Percentiles rank a stretch among this genome's conserved stretches.
Evolutionary conservation across 2,888 invertebrate genomes (phyloP).

Genomic region (Heliconius hortense): DNA sequence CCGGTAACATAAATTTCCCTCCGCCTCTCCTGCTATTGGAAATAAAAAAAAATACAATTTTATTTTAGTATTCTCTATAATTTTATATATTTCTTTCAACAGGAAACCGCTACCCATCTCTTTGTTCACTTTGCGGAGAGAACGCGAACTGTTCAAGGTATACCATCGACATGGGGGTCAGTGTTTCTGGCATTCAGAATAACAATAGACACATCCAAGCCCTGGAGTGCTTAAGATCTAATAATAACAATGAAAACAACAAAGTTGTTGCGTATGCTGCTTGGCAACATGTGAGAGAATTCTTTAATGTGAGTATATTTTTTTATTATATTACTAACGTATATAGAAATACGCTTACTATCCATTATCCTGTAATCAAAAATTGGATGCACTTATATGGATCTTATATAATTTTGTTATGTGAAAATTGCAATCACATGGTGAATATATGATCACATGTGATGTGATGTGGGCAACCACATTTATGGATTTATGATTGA

Average conservation of each 20-base stretch:
- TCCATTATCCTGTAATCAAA: neutral
- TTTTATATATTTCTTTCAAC: neutral
- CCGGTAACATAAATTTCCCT: too few species aligned
- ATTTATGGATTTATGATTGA: too few species aligned
- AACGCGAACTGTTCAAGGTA: slow-evolving; percentile 55
- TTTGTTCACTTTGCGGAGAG: slow-evolving; percentile 82
- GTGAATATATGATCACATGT: too few species aligned
- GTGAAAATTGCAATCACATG: too few species aligned
- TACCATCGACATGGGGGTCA: slow-evolving; percentile 57
- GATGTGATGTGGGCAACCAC: too few species aligned
- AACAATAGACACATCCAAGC: slow-evolving; percentile 84
- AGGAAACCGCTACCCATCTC: slow-evolving; percentile 79
- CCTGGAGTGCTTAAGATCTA: slow-evolving; percentile 80
- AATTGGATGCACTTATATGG: too few species aligned
- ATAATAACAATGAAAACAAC: slow-evolving; percentile 52
- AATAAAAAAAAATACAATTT: too few species aligned
- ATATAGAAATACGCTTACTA: neutral
- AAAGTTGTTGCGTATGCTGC: slow-evolving; percentile 82
- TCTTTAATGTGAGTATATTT: slow-evolving; percentile 71
- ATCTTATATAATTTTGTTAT: too few species aligned
- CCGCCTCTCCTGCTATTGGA: too few species aligned
- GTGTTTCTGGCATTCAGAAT: slow-evolving; percentile 55
- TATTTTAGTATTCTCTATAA: too few species aligned
- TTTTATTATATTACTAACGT: neutral
- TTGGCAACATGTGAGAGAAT: slow-evolving; percentile 75